Conservation (phyloP, 2,888 invertebrate species). For the Himalopsyche japonica region DNA sequence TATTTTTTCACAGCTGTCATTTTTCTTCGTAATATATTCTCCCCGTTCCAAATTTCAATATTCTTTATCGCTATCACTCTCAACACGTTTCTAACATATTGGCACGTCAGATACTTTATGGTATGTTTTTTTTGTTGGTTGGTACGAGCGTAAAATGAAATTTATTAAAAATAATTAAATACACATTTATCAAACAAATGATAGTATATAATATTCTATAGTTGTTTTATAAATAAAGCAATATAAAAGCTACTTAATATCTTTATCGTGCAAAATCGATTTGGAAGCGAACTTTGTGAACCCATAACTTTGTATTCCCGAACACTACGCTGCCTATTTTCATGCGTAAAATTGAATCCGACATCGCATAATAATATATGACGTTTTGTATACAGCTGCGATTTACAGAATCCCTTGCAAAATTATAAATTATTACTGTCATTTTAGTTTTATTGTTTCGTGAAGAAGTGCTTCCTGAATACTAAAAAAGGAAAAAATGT, state of each 20-base stretch:
- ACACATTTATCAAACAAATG: no score
- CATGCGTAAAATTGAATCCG: not conserved
- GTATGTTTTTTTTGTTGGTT: not conserved
- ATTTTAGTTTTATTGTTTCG: not conserved
- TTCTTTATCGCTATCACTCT: conserved; percentile 26
- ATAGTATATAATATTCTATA: no score
- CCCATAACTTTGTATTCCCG: not conserved
- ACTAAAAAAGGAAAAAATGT: not conserved
- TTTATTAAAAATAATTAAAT: not conserved
- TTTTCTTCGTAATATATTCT: conserved; percentile 15
- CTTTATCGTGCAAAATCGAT: not conserved
- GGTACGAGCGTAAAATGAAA: not conserved
- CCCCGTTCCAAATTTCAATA: conserved; percentile 22
- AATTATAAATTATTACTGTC: not conserved
- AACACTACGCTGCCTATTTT: not conserved
- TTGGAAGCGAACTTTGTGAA: not conserved
- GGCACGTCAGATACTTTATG: not conserved
- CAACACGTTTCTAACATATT: conserved; percentile 8
- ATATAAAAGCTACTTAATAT: not conserved
- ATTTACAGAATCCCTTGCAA: not conserved
- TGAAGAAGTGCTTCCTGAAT: not conserved
- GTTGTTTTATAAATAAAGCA: no score
- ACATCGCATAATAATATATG: not conserved
- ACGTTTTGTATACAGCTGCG: not conserved
- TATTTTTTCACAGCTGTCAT: conserved; percentile 5